Percentiles rank a stretch among this genome's conserved stretches.
phyloP scores from a whole-genome alignment of 2,113 vertebrate genomes.

The Copsychus sechellarum region DNA sequence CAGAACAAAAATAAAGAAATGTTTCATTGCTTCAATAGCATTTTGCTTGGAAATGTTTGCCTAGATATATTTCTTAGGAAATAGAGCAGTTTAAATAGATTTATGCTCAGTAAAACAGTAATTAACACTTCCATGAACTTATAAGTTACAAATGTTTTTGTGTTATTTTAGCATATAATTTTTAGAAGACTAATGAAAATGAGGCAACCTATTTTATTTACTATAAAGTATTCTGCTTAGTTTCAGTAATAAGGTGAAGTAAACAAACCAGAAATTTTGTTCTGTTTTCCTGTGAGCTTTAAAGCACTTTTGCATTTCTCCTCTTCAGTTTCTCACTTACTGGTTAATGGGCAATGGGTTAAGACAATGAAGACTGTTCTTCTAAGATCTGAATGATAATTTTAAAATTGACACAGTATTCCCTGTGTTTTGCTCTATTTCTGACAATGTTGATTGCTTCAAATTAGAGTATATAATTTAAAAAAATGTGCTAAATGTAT shows the following conservation, averaged over 20 bases:
- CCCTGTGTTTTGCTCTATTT: background rate
- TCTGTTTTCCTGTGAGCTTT: background rate
- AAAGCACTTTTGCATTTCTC: background rate
- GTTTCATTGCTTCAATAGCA: accelerated
- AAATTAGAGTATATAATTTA: background rate
- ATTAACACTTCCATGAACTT: background rate
- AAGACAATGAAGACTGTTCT: background rate
- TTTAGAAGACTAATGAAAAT: background rate
- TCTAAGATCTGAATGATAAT: background rate
- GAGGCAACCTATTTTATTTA: background rate
- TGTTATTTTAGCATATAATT: background rate
- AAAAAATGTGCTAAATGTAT: background rate
- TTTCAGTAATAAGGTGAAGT: background rate
- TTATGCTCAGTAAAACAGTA: background rate
- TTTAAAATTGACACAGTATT: background rate
- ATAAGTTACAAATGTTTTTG: background rate
- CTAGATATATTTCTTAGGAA: background rate
- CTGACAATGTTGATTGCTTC: background rate
- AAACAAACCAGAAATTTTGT: background rate
- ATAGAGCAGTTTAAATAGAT: background rate
- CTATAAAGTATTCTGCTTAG: background rate
- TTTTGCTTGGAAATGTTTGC: background rate
- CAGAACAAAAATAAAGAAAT: background rate
- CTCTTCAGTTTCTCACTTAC: background rate
- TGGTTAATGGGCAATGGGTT: background rate